Conservation (phyloP, 2,113 vertebrate genomes). For the Dermatemys mawii region DNA sequence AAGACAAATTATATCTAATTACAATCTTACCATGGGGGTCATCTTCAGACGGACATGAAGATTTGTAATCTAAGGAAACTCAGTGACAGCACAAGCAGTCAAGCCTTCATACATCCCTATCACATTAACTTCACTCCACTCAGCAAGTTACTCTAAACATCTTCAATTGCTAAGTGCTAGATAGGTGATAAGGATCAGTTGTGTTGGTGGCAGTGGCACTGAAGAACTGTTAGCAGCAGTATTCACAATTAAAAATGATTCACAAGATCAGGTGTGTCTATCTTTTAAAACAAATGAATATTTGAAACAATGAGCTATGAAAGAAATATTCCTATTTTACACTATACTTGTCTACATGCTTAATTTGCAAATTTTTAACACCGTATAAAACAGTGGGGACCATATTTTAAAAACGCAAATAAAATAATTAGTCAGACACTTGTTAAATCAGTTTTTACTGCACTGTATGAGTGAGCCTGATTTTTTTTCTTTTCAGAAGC, state of each 20-base stretch:
- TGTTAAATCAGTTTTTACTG: background rate
- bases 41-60: background rate
- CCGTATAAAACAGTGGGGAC: background rate
- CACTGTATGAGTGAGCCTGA: background rate
- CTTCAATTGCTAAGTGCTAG: background rate
- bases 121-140: background rate
- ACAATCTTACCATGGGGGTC: background rate
- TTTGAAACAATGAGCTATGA: background rate
- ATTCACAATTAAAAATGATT: background rate
- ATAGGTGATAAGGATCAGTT: background rate
- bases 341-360: background rate
- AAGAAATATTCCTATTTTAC: background rate
- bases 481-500: background rate
- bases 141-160: background rate
- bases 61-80: background rate
- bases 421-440: background rate
- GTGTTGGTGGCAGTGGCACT: rapidly evolving
- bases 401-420: background rate
- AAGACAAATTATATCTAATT: background rate
- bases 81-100: background rate
- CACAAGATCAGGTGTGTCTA: background rate
- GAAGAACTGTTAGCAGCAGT: background rate
- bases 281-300: background rate
- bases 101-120: background rate
- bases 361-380: background rate